Percentiles rank a stretch among this genome's conserved stretches.
Conservation (phyloP, 2,113 vertebrate genomes). For the Mustela nigripes region DNA sequence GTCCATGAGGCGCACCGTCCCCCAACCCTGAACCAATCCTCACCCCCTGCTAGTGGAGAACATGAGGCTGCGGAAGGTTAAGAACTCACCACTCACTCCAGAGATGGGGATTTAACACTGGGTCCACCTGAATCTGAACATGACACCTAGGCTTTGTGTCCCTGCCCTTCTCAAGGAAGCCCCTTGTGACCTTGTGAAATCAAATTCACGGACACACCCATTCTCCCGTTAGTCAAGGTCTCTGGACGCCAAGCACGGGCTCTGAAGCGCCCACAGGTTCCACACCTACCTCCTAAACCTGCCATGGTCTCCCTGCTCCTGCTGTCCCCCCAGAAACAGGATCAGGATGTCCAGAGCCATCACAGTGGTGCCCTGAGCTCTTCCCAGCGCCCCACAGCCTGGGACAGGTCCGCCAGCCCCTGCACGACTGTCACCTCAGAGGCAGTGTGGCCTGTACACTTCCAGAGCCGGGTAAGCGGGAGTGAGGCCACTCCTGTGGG, state of each 20-base stretch:
- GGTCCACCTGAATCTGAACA: background rate
- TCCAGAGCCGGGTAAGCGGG: background rate
- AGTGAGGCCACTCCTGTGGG: background rate
- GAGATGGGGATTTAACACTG: background rate
- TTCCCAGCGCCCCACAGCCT: no score
- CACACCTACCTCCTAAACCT: background rate
- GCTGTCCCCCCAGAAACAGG: background rate
- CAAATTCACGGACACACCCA: background rate
- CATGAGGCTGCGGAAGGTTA: background rate
- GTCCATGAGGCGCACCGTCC: fast-evolving
- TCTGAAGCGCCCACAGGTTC: background rate
- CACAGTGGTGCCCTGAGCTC: background rate
- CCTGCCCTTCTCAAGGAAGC: no score
- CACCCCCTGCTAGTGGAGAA: background rate
- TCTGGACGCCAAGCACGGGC: background rate
- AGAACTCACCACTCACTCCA: background rate
- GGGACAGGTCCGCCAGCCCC: fast-evolving
- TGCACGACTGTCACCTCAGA: background rate
- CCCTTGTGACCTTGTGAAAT: background rate
- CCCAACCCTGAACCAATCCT: background rate
- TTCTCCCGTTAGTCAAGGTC: background rate
- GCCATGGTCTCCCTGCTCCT: background rate
- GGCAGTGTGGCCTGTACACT: background rate
- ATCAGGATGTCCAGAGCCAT: fast-evolving
- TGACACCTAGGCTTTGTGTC: background rate